These are phyloP conservation scores for Spermophilus dauricus DNA, from an alignment of 2,113 vertebrate species.

Conservation along the genomic window DNA sequence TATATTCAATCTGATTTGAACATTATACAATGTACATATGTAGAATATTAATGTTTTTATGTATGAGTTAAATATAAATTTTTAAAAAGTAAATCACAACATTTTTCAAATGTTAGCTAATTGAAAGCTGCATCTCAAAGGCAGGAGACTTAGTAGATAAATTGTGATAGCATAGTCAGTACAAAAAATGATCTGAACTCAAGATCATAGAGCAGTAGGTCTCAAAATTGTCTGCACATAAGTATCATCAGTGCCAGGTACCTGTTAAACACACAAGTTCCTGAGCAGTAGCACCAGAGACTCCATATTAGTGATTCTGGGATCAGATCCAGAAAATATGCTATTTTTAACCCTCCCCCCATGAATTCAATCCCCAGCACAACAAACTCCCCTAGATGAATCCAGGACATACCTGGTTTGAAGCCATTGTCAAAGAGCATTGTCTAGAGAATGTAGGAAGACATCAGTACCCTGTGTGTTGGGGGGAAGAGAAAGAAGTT, in stretches of 20 bases:
- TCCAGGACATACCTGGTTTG: background rate
- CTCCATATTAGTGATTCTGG: background rate
- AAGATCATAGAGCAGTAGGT: background rate
- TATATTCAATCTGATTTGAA: background rate
- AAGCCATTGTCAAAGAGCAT: background rate
- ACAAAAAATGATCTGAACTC: background rate
- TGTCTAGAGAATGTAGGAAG: background rate
- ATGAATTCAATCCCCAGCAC: background rate
- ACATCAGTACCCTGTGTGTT: background rate
- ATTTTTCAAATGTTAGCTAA: slow-evolving; percentile 48
- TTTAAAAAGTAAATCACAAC: background rate
- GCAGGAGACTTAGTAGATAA: background rate
- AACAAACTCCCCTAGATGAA: background rate
- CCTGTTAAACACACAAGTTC: background rate
- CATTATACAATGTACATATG: too few relatives aligned
- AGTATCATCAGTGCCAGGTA: background rate
- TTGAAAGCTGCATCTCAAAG: slow-evolving; percentile 16
- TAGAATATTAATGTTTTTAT: background rate
- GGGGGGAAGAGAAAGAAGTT: background rate
- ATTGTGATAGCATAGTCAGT: background rate
- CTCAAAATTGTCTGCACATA: background rate
- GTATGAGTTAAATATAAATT: background rate
- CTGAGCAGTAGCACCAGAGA: background rate
- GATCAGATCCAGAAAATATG: background rate
- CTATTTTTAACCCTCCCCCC: background rate